Base-by-base conservation (phyloP, 2,888 invertebrate genomes). In the Argyresthia goedartella region DNA sequence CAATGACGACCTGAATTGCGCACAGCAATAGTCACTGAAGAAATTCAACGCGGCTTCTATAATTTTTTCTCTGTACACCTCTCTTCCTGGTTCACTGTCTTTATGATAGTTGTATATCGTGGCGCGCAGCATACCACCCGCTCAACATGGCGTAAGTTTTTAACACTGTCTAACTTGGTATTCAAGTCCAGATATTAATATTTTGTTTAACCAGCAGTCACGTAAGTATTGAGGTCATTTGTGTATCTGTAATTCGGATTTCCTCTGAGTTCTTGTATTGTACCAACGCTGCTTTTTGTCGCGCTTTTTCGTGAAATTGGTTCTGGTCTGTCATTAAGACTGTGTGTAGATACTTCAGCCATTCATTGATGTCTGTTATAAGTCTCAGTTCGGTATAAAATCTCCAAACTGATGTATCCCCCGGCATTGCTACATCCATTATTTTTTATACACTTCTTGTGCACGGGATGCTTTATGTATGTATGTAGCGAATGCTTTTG, bases 301-400 rank as follows among this genome's bases (percentile, higher is more conserved):
- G 14, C 6, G 13, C 14, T 14, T 15, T 44, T 16, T 25, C 25
- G 6, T 25, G 25, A 25, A 25, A 6, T 25, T 25, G 25, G 6
- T 25, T 25, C 6, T 25, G 3, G 25, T 25, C 25, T 25, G 3
- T 25, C 6, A 25, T 25, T 25, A 4, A 9, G 14, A 15, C 16
- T 13, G 44, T 44, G 6, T 14, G 44, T 16, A 44, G 16, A 14
- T 10, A 10, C 14, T 10, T 44, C 39, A 79, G 54, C 77, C 77
- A 80, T 34, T 75, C 70, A 25, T 67, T 60, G 56, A 80, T 75
- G 60, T 78, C 74, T 59, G 69, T 68, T 0, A 67, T 66, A 48
- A 73, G 76, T 51, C 60, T 55, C 1, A 78, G 60, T 57, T 76
- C 68, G 25, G 61, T 56, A 10, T 59, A 60, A 56, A 73, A 69